Evolutionary conservation across 2,888 invertebrate genomes (phyloP).

Genomic region (Lacanobia oleracea): DNA sequence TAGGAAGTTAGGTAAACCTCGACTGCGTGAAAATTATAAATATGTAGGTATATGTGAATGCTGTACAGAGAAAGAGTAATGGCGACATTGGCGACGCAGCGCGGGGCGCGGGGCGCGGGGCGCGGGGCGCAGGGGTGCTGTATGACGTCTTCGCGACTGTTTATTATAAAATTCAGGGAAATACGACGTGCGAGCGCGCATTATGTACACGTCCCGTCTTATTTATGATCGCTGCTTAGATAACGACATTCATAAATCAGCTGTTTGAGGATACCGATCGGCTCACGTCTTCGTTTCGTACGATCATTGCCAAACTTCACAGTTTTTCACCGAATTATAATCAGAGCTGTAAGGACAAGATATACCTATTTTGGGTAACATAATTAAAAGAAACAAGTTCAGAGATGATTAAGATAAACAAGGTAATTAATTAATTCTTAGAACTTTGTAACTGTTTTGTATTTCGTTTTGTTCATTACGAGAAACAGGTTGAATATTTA

Average conservation of each 20-base stretch:
- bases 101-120: not conserved
- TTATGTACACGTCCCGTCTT: conserved; percentile 5
- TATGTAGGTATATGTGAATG: too few relatives aligned
- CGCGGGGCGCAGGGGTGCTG: too few relatives aligned
- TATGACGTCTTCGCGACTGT: conserved; percentile 19
- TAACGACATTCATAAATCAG: conserved; percentile 28
- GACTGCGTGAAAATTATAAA: too few relatives aligned
- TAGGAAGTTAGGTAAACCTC: not conserved
- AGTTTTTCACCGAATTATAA: not conserved
- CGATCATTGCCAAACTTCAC: not conserved
- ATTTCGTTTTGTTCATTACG: conserved; percentile 11
- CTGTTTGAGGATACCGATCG: conserved; percentile 7
- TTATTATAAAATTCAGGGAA: conserved; percentile 21
- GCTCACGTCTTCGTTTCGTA: not conserved
- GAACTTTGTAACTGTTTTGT: conserved; percentile 28
- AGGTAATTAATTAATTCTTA: conserved; percentile 32
- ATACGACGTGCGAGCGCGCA: not conserved
- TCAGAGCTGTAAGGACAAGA: conserved; percentile 4
- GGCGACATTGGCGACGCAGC: not conserved
- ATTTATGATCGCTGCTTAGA: conserved; percentile 34
- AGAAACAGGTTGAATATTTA: conserved; percentile 37
- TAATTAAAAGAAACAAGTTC: conserved; percentile 47
- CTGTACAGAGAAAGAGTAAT: not conserved
- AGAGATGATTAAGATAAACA: conserved; percentile 32
- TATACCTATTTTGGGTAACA: conserved; percentile 12